These are phyloP conservation scores for Drosophila villosipedis DNA, from an alignment of 2,888 invertebrate species.

Conservation along the genomic window DNA sequence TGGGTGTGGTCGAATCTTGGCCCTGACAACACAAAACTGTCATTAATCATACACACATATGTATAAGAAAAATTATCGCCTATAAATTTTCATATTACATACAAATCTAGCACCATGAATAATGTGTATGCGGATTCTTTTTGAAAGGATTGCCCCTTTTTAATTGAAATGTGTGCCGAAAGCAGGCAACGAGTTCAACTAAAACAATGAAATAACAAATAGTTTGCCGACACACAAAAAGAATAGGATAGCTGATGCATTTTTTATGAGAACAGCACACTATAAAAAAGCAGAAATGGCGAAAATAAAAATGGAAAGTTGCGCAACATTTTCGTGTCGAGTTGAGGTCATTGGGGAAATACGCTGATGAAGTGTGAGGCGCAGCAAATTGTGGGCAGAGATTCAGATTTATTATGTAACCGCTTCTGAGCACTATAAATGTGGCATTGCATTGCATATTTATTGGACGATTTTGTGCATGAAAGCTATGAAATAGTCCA, in stretches of 20 bases:
- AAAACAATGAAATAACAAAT: constrained; percentile 56
- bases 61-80: constrained; percentile 9
- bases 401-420: constrained; percentile 48
- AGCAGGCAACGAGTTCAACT: constrained; percentile 35
- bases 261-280: constrained; percentile 41
- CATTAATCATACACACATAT: constrained; percentile 23
- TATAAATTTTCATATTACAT: constrained; percentile 3
- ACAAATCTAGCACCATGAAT: constrained; percentile 3
- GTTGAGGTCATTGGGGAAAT: constrained; percentile 30
- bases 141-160: constrained; percentile 22
- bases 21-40: constrained; percentile 7
- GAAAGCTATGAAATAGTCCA: background rate
- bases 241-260: constrained; percentile 50
- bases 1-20: constrained; percentile 45
- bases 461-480: constrained; percentile 8
- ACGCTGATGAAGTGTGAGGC: constrained; percentile 13
- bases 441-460: constrained; percentile 8
- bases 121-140: background rate
- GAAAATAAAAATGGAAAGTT: constrained; percentile 30
- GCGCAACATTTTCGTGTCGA: constrained; percentile 37
- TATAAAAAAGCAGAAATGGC: background rate
- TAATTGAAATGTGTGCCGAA: constrained; percentile 46
- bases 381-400: constrained; percentile 8
- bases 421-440: background rate
- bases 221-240: constrained; percentile 46